Evolutionary conservation across 2,888 invertebrate genomes (phyloP), one percentile per base, ranked within the genome.

Genomic region (Acanthosoma haemorrhoidale): DNA sequence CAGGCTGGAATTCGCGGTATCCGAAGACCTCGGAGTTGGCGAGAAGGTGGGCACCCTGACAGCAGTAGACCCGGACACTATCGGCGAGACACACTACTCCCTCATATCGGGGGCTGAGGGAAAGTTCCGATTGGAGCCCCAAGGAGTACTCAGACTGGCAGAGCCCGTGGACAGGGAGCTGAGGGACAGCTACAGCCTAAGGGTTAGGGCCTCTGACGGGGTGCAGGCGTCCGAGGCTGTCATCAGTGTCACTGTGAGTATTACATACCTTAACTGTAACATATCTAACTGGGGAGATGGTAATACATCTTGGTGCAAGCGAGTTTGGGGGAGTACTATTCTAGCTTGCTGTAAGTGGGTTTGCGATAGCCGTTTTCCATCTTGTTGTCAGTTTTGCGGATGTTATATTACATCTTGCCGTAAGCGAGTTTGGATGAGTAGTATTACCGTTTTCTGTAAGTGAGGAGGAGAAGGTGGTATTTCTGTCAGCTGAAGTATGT

Each of bases 131-230:
- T 80, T 95, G 76, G 90, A 94, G 77, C 81, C 82, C 68, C 87
- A 86, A 34, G 94, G 94, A 39, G 85, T 86, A 21, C 81, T 95
- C 66, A 85, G 86, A 38, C 83, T 94, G 66, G 86, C 86, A 71
- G 92, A 92, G 77, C 86, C 91, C 0, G 82, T 95, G 76, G 94
- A 95, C 80, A 84, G 94, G 73, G 95, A 95, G 82, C 86, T 87
- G 31, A 86, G 87, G 76, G 87, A 91, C 75, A 84, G 85, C 76
- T 95, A 95, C 81, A 85, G 87, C 77, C 82, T 96, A 73, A 84
- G 85, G 70, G 86, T 96, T 69, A 86, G 92, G 77, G 96, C 94
- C 72, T 89, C 88, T 78, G 96, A 96, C 83, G 94, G 95, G 66
- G 85, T 91, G 73, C 95, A 94, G 80, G 87, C 87, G 78, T 90